phyloP scores from a whole-genome alignment of 2,113 vertebrate species.

The Hippocampus guttulatus region DNA sequence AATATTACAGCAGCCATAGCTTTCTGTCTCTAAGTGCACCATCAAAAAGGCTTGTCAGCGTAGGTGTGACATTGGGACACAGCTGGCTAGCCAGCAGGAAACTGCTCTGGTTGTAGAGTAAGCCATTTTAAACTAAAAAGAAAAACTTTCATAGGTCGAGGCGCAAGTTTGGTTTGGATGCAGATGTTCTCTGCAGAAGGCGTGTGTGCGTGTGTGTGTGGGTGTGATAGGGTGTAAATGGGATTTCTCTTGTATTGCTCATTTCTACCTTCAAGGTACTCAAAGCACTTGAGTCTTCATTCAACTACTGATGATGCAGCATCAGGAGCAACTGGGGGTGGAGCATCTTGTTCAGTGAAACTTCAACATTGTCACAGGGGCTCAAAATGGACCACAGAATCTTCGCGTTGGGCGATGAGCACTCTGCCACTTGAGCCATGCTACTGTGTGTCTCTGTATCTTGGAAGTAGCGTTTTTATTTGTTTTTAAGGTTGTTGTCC shows the following conservation, averaged over 20 bases:
- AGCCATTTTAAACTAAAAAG: too few relatives aligned
- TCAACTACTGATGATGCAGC: background rate
- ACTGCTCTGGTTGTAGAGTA: too few relatives aligned
- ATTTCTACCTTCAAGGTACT: background rate
- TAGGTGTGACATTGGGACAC: too few relatives aligned
- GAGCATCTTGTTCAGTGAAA: background rate
- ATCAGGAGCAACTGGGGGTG: too few relatives aligned
- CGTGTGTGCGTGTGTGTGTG: slow-evolving; percentile 17
- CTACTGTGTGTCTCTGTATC: background rate
- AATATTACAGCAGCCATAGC: too few relatives aligned
- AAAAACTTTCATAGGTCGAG: too few relatives aligned
- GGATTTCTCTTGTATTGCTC: background rate
- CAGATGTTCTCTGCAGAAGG: slow-evolving; percentile 72
- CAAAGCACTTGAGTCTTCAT: background rate
- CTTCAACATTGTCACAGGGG: background rate
- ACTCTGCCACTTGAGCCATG: background rate
- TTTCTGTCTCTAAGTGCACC: too few relatives aligned
- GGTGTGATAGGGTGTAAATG: slow-evolving; percentile 21
- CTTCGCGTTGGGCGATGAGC: background rate
- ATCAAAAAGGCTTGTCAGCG: too few relatives aligned
- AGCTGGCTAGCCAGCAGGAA: too few relatives aligned
- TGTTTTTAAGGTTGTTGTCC: slow-evolving; percentile 46
- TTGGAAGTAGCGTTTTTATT: slow-evolving; percentile 37
- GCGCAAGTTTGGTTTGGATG: slow-evolving; percentile 18
- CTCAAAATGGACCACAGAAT: background rate